A percentile compares a stretch with the other conserved stretches of the same genome.
Conservation (phyloP, 64 coral and sea anemone genomes). For the Porites lutea region DNA sequence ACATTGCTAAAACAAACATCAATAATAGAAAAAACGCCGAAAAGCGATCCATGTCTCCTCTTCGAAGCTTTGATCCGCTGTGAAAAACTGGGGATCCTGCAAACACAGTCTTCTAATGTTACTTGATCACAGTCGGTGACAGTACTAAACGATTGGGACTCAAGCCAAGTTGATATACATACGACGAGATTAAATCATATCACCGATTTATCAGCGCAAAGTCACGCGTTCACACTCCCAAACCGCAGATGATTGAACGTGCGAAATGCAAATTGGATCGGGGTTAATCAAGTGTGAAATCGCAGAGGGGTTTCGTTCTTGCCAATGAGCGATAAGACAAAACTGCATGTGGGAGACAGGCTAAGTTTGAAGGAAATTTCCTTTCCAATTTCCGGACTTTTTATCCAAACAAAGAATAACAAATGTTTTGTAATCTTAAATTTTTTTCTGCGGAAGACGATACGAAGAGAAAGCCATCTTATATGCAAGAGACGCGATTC, state of each 20-base stretch:
- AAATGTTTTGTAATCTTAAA: slow-evolving; percentile 6
- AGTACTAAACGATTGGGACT: background rate
- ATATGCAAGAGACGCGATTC: slow-evolving; percentile 1
- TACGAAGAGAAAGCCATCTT: slow-evolving; percentile 9
- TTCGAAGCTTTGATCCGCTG: background rate
- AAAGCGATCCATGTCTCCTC: background rate
- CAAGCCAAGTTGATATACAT: slow-evolving; percentile 24
- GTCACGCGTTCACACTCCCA: slow-evolving; percentile 35
- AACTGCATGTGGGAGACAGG: background rate
- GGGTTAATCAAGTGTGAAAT: slow-evolving; percentile 32
- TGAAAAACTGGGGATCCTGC: background rate
- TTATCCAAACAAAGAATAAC: slow-evolving; percentile 2
- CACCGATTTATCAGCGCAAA: slow-evolving; percentile 34
- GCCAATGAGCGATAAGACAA: slow-evolving; percentile 1
- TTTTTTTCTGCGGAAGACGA: background rate
- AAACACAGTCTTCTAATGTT: slow-evolving; percentile 2
- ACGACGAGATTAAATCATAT: slow-evolving; percentile 25
- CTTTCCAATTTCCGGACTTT: slow-evolving; percentile 37
- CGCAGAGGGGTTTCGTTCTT: background rate
- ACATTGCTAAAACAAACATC: slow-evolving; percentile 34
- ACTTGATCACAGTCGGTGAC: background rate
- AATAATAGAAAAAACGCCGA: background rate
- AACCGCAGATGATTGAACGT: slow-evolving; percentile 29
- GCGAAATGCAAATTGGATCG: slow-evolving; percentile 10
- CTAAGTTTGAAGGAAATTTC: background rate